Evolutionary conservation across 2,113 vertebrate genomes (phyloP).

Genomic region (Crotophaga sulcirostris): DNA sequence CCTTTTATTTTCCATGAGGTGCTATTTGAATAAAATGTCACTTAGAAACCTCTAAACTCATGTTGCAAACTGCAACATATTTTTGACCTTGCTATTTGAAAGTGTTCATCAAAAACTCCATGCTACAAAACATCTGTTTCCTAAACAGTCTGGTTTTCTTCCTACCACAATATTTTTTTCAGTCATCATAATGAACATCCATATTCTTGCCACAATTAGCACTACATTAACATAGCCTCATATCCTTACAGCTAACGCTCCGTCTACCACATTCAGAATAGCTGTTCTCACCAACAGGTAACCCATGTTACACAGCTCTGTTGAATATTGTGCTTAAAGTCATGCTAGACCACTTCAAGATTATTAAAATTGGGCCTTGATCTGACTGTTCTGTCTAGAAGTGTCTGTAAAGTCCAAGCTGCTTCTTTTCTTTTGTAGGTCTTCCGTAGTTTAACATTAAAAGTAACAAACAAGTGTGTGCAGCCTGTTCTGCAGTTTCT

Average conservation of each 20-base stretch:
- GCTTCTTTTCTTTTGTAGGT: not conserved
- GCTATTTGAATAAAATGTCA: not conserved
- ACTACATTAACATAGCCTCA: not conserved
- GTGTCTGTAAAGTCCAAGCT: not conserved
- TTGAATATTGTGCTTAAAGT: not conserved
- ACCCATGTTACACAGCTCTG: not conserved
- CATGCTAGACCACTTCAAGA: not conserved
- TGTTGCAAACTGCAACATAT: not conserved
- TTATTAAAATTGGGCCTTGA: not conserved
- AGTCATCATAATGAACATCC: not conserved
- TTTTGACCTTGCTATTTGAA: not conserved
- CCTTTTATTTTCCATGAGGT: not conserved
- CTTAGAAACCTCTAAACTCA: not conserved
- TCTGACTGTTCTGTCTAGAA: not conserved
- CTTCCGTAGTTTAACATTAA: not conserved
- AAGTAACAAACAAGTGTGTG: fast-evolving
- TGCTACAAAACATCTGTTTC: not conserved
- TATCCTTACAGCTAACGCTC: not conserved
- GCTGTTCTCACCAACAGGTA: not conserved
- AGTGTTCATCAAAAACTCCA: not conserved
- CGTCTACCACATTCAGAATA: not conserved
- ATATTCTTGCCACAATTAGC: not conserved
- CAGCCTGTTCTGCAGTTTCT: not conserved
- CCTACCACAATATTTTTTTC: not conserved
- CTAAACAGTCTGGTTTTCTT: not conserved